Base-by-base conservation (phyloP, 2,888 invertebrate genomes). In the Meta bourneti region DNA sequence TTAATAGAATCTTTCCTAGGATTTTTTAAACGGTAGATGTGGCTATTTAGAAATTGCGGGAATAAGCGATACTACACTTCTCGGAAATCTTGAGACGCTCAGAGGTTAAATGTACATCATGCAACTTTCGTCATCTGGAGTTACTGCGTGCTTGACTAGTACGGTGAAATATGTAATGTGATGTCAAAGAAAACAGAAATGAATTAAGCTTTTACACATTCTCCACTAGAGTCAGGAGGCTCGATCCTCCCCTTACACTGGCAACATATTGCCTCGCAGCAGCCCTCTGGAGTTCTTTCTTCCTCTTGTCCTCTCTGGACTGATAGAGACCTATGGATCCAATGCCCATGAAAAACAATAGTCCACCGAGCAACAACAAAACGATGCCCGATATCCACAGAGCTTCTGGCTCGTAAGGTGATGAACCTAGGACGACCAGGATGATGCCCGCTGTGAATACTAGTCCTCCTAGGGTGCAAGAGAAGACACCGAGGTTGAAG, bases 381-480 rank as follows among this genome's bases (percentile, higher is more conserved):
- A 93, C 93, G 9, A 93, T 93, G 13, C 93, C 93, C 0, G 93
- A 90, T 9, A 93, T 93, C 93, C 93, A 93, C 34, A 93, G 69
- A 0, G 93, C 93, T 80, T 93, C 93, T 19, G 93, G 93, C 70
- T 93, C 93, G 11, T 92, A 80, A 7, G 93, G 93, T 11, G 93
- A 93, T 8, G 93, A 93, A 13, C 93, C 93, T 13, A 93, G 89
- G 1, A 93, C 93, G 79, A 93, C 93, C 20, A 93, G 81, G 71
- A 93, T 91, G 52, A 93, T 91, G 7, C 93, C 93, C 13, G 93
- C 88, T 49, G 92, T 93, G 80, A 93, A 93, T 11, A 93, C 90
- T 9, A 93, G 89, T 1, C 93, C 93, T 6, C 93, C 93, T 6
- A 93, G 81, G 13, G 93, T 92, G 74, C 93, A 93, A 8, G 93